phyloP scores from a whole-genome alignment of 2,888 invertebrate genomes.

The Calephelis perditalis region DNA sequence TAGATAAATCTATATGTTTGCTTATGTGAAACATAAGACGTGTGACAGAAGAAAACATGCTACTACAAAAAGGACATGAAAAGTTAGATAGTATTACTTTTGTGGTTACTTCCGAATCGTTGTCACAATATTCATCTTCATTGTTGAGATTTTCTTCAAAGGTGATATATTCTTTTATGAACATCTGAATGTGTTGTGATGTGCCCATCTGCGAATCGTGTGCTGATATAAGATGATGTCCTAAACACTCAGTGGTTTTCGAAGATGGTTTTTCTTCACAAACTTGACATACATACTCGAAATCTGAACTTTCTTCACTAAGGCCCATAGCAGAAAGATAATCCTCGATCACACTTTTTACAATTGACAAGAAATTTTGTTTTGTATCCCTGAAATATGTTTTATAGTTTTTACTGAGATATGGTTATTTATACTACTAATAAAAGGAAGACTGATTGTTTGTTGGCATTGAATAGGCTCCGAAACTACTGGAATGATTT shows the following conservation, averaged over 20 bases:
- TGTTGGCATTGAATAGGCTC: neutral
- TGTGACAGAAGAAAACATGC: constrained; percentile 46
- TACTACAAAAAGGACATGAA: constrained; percentile 51
- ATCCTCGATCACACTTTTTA: constrained; percentile 40
- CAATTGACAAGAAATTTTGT: constrained; percentile 29
- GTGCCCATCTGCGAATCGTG: constrained; percentile 35
- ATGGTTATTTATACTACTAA: neutral
- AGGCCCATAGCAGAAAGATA: constrained; percentile 40
- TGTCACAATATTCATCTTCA: constrained; percentile 38
- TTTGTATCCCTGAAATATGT: constrained; percentile 45
- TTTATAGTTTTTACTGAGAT: constrained; percentile 23
- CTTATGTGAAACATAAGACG: constrained; percentile 51
- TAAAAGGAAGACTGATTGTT: neutral
- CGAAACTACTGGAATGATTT: too few species aligned
- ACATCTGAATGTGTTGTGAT: constrained; percentile 33
- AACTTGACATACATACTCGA: constrained; percentile 50
- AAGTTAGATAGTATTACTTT: constrained; percentile 26
- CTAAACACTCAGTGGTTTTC: constrained; percentile 34
- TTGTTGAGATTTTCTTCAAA: constrained; percentile 46
- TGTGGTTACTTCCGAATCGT: constrained; percentile 23
- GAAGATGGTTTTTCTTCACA: constrained; percentile 38
- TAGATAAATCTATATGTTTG: constrained; percentile 42
- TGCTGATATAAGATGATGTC: constrained; percentile 38
- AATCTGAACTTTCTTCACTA: constrained; percentile 36
- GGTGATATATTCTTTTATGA: constrained; percentile 49